Base-by-base conservation (phyloP, 1,140 invertebrate genomes). In the Orchesella cincta region DNA sequence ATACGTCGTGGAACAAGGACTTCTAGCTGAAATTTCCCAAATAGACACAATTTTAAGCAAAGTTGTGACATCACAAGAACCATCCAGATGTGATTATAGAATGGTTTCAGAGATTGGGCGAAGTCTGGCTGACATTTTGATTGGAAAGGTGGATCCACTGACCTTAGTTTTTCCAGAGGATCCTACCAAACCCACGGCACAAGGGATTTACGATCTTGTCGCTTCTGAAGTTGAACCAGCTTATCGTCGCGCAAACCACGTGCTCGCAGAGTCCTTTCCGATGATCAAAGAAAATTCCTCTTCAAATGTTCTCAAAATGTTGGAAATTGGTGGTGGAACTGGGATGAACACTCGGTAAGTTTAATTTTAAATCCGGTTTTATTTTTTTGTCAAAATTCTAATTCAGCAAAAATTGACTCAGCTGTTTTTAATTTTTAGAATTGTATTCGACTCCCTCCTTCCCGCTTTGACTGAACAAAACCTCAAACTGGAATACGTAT, bases 281-380 rank as follows among this genome's bases (percentile, higher is more conserved):
- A 8, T 18, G 8, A 57, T 23, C 14, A 26, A 16, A 26, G 3
- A 57, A 23, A 16, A 18, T 57, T 23, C 3, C n/a, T 18, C 12
- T 23, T 14, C 26, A 3, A 23, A 57, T 3, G 54, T 57, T 8
- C 23, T 67, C 2, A 67, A 29, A 33, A 67, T 67, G 2, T 31
- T 67, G 62, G 62, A 67, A 67, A 33, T 67, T 16, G 62, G 62
- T 31, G 29, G 28, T 31, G 62, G 62, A 67, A 67, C 62, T 14
- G 62, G 62, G 2, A 67, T 12, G 8, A 46, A 20, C 39, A 46
- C 39, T 20, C 26, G 26, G 8, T 26, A 23, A 18, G 3, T 23
- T 18, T 5, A 57, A 57, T 3, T 5, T 5, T 26, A 23, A 23
- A 57, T n/a, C 12, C 54, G 12, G 8, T 57, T n/a, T n/a, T n/a